Evolutionary conservation across 2,797 vertebrate species (phyloP).

Genomic region (Limosa lapponica): DNA sequence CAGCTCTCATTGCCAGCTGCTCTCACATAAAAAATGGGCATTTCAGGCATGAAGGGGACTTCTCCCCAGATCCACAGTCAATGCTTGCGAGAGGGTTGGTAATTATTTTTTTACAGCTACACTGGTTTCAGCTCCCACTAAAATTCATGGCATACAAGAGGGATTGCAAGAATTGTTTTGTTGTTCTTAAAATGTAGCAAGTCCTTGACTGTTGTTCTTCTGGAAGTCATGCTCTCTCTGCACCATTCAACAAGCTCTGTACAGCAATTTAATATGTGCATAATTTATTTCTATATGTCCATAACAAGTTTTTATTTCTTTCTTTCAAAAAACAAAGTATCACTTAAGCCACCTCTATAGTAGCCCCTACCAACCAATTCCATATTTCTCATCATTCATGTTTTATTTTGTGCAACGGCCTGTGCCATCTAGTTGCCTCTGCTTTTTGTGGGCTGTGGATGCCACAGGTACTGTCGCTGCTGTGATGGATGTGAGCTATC

Average conservation of each 20-base stretch:
- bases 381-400: neutral
- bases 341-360: neutral
- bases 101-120: neutral
- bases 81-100: neutral
- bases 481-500: conserved; percentile 33
- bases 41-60: neutral
- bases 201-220: neutral
- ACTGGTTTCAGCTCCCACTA: neutral
- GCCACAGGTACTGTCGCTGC: neutral
- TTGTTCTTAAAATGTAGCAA: neutral
- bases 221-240: neutral
- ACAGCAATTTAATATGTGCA: neutral
- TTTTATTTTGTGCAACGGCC: neutral
- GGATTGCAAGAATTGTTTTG: neutral
- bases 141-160: neutral
- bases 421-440: neutral
- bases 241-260: neutral
- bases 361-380: neutral
- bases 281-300: neutral
- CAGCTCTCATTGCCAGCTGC: neutral
- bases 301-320: neutral
- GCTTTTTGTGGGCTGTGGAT: neutral
- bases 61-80: neutral
- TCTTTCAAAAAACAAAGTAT: neutral
- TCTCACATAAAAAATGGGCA: neutral